phyloP scores from a whole-genome alignment of 2,113 vertebrate species.

The Phyllostomus discolor region DNA sequence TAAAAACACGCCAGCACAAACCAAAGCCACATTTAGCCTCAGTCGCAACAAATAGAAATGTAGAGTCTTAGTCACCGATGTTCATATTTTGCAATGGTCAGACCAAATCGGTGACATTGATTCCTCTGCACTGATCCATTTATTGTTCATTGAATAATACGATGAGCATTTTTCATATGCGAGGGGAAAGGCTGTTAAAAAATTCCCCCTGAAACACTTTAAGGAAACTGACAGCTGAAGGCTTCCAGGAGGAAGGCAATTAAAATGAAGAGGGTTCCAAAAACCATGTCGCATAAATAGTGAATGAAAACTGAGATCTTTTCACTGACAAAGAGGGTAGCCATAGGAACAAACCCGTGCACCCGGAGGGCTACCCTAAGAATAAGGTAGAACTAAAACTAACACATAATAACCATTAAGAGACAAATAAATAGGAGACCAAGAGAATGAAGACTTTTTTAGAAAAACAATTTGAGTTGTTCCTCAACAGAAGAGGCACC shows the following conservation, averaged over 20 bases:
- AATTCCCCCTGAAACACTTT: not conserved
- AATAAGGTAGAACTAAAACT: not conserved
- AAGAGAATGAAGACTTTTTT: not conserved
- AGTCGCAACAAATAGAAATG: not conserved
- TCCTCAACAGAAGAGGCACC: not conserved
- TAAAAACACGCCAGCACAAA: not conserved
- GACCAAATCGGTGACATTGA: not conserved
- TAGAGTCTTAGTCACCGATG: not conserved
- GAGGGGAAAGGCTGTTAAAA: slow-evolving; percentile 12
- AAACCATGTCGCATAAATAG: slow-evolving; percentile 39
- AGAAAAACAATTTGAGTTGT: not conserved
- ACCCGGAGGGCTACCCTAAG: not conserved
- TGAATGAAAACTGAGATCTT: slow-evolving; percentile 29
- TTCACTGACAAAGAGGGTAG: not conserved
- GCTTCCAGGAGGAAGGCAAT: slow-evolving; percentile 46
- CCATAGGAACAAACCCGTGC: not conserved
- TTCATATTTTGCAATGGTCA: not conserved
- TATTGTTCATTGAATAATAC: not conserved
- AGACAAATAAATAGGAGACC: not conserved
- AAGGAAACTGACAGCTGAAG: slow-evolving; percentile 19
- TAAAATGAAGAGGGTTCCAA: slow-evolving; percentile 20
- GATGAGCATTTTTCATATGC: not conserved
- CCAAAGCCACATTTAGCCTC: not conserved
- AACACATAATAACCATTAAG: not conserved
- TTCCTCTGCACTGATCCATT: not conserved